Conservation (phyloP, 2,888 invertebrate genomes). For the Pandemis corylana region DNA sequence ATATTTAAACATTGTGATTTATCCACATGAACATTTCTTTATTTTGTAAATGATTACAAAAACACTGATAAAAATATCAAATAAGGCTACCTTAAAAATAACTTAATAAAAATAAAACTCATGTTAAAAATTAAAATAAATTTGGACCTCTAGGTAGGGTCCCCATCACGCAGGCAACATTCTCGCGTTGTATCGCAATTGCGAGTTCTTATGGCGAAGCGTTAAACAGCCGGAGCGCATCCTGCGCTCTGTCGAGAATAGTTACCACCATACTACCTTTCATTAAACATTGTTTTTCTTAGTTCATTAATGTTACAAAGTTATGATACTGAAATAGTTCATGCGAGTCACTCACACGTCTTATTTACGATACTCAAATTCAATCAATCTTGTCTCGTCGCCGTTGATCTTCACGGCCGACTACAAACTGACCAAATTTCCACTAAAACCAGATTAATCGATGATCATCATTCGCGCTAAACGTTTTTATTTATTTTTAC, state of each 20-base stretch:
- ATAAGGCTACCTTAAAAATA: too few relatives aligned
- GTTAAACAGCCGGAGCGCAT: too few relatives aligned
- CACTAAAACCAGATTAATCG: slow-evolving; percentile 5
- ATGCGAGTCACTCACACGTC: slow-evolving; percentile 12
- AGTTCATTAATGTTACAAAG: not conserved
- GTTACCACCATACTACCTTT: too few relatives aligned
- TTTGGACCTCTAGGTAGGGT: too few relatives aligned
- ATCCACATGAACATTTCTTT: not conserved
- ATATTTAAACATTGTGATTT: not conserved
- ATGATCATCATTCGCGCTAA: slow-evolving; percentile 2
- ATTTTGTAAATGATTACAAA: too few relatives aligned
- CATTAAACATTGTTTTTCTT: not conserved
- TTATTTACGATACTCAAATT: slow-evolving; percentile 26
- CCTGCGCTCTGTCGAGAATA: too few relatives aligned
- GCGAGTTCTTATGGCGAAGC: too few relatives aligned
- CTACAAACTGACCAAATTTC: slow-evolving; percentile 20
- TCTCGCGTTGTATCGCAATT: too few relatives aligned
- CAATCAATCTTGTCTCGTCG: slow-evolving; percentile 3
- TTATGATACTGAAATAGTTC: slow-evolving; percentile 5
- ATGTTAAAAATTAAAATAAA: too few relatives aligned
- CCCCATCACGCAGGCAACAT: too few relatives aligned
- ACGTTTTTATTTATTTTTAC: not conserved
- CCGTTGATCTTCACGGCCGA: slow-evolving; percentile 17
- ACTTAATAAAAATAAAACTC: too few relatives aligned
- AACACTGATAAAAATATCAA: too few relatives aligned